Base-by-base conservation (phyloP, 2,797 vertebrate genomes). In the Parotocinclus haroldoi region DNA sequence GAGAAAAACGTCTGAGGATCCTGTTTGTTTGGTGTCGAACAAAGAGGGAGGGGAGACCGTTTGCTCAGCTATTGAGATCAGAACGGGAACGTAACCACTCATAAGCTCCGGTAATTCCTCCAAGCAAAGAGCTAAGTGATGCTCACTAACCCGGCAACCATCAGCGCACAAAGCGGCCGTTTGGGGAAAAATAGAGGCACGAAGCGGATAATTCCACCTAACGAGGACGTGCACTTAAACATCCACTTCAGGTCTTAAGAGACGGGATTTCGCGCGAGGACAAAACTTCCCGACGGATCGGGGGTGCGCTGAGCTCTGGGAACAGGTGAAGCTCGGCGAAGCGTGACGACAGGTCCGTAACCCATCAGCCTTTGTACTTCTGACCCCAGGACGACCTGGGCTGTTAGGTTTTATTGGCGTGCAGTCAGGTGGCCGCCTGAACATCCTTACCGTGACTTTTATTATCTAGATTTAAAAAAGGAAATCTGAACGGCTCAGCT, bases 71-170 rank as follows among this genome's bases (percentile, higher is more conserved):
- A n/a, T n/a, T n/a, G n/a, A n/a, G n/a, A n/a, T 4, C 13, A 12
- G 55, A 49, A 55, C 53, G 49, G 56, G 61, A 56, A 64, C 50
- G 55, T 42, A 60, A 60, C 61, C 61, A 64, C 18, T 2, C 49
- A 27, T 60, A 61, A 69, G 45, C 62, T 69, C 52, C 54, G 10
- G 19, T 72, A 74, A 75, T 69, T 58, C 58, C 12, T 60, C n/a
- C 17, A 44, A 50, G 40, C 46, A 55, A 19, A 51, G 64, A 50
- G 49, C 58, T n/a, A n/a, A n/a, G n/a, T n/a, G n/a, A n/a, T 66
- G 64, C 72, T 73, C 50, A 55, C 65, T 5, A 40, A 63, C 67
- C 68, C 51, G 51, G 48, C 54, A 73, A 50, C 53, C 45, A 18
- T 54, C 44, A 63, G 49, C 18, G 12, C 14, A 49, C 14, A n/a